Evolutionary conservation across 2,797 vertebrate genomes (phyloP), one percentile per base, ranked within the genome.

Genomic region (Mormyrops attenuatus): DNA sequence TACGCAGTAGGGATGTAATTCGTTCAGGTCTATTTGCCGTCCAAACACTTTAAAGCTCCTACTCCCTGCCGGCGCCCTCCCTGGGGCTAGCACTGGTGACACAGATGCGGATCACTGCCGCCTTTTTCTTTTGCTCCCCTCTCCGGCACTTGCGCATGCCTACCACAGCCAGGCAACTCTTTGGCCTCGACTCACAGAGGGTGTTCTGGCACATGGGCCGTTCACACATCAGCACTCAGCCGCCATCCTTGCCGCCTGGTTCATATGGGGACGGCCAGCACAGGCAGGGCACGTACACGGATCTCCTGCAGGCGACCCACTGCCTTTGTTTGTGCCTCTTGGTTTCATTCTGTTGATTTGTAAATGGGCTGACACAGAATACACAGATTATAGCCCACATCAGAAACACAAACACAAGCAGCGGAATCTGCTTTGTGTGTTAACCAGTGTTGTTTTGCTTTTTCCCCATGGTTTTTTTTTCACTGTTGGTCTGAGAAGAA

Each of bases 1-100:
- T 85, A 80, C 89, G 90, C 86, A 13, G 82, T 86, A 63, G 85
- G 89, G 85, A 91, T 90, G 92, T 88, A 88, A 90, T 91, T 84
- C 88, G 91, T 90, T 89, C 17, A 17, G 89, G 90, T 88, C 84
- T 89, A 89, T 92, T 90, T 89, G 85, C 88, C 66, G 41, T 91
- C 90, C 86, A 87, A 90, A 89, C 69, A 85, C 55, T 50, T 13
- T 26, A 57, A 26, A 55, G 26, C 57, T 15, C 2, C 17, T 30
- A 5, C 85, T 60, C 49, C 69, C 34, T 7, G 22, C 90, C 44
- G 47, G 50, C 20, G 1, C 30, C 1, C 77, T 89, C 90, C 89
- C 85, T 0, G 20, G 66, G 82, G 90, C 60, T 2, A 22, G n/a
- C 3, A 34, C 88, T 88, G 69, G 89, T 69, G 89, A 73, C 47